phyloP scores from a whole-genome alignment of 2,797 vertebrate species.

The Hypotaenidia okinawae region DNA sequence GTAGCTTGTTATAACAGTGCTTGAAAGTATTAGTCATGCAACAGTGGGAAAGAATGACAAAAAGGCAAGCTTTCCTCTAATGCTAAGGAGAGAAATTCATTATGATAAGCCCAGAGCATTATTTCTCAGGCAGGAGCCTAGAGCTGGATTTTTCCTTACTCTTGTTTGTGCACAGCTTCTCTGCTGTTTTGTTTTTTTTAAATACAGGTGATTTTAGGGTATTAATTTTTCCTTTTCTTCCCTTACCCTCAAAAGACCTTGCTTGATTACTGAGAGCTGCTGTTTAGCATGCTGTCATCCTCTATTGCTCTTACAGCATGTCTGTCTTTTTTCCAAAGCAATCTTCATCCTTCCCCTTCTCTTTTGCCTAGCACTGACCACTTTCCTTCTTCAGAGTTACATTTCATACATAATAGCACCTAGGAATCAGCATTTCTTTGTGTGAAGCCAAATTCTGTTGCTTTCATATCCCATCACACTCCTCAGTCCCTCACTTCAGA shows the following conservation, averaged over 20 bases:
- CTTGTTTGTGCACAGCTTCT: background rate
- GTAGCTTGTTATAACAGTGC: background rate
- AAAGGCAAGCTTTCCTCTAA: background rate
- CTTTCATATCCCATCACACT: background rate
- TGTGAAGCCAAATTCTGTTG: background rate
- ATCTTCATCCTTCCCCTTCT: background rate
- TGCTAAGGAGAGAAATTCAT: background rate
- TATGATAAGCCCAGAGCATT: background rate
- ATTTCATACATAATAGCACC: background rate
- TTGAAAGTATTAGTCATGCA: background rate
- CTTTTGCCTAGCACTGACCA: background rate
- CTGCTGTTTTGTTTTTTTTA: background rate
- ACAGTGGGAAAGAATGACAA: background rate
- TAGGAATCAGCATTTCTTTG: background rate
- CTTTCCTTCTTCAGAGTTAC: background rate
- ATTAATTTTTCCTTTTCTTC: background rate
- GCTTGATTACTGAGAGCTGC: background rate
- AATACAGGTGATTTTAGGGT: background rate
- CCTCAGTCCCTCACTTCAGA: background rate
- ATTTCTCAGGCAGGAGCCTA: background rate
- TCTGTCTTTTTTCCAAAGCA: background rate
- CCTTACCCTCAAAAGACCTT: background rate
- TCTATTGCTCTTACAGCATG: background rate
- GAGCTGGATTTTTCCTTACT: background rate
- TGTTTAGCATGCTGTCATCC: background rate